Evolutionary conservation across 2,113 vertebrate species (phyloP).

Genomic region (Nibea albiflora): DNA sequence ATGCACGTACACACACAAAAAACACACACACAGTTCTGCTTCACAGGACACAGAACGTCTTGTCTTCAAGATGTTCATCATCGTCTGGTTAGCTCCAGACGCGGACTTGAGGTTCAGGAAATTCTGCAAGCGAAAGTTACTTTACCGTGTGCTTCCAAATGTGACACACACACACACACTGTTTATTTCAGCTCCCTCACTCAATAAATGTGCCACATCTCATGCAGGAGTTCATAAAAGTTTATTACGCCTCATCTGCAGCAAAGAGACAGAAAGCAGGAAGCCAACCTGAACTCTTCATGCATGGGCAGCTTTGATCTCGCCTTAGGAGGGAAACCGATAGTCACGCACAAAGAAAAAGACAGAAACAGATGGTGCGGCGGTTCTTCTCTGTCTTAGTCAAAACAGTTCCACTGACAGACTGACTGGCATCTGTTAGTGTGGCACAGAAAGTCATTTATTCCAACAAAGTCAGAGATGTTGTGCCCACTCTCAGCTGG

Average conservation of each 20-base stretch:
- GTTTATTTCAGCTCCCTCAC: conserved; percentile 28
- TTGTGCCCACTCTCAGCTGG: conserved; percentile 23
- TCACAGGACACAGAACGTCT: conserved; percentile 46
- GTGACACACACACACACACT: neutral
- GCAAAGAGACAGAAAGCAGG: conserved; percentile 14
- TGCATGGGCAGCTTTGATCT: conserved; percentile 57
- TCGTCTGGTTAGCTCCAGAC: conserved; percentile 7
- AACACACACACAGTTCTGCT: conserved; percentile 27
- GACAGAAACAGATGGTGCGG: conserved; percentile 58
- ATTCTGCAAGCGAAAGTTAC: neutral
- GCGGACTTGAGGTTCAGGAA: neutral
- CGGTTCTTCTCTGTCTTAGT: conserved; percentile 40
- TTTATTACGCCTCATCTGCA: conserved; percentile 37
- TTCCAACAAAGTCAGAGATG: conserved; percentile 46
- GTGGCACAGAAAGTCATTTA: conserved; percentile 33
- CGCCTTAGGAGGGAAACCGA: conserved; percentile 44
- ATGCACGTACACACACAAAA: neutral
- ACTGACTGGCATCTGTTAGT: conserved; percentile 56
- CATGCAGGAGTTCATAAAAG: conserved; percentile 39
- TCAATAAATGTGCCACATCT: conserved; percentile 28
- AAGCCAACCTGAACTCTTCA: conserved; percentile 54
- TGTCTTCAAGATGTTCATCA: conserved; percentile 29
- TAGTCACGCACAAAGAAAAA: conserved; percentile 33
- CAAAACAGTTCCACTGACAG: conserved; percentile 49
- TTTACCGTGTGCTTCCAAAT: conserved; percentile 12